Conservation (phyloP, 2,888 invertebrate genomes). For the Ptycholaimellus sp. region DNA sequence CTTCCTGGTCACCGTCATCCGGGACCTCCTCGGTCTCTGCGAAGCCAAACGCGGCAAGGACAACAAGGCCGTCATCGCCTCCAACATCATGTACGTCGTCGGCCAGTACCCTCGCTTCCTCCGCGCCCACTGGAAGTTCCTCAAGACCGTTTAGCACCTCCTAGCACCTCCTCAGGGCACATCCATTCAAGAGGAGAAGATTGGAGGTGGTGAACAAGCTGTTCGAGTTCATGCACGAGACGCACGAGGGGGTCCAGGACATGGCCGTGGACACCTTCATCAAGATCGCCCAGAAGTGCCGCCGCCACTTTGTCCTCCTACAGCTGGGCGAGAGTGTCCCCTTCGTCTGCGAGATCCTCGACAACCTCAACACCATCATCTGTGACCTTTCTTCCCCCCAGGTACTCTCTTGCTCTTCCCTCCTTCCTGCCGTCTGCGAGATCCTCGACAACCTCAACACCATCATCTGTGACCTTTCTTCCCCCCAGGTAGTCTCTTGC, state of each 20-base stretch:
- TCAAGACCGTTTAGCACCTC: conserved; percentile 74
- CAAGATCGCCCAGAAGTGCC: conserved; percentile 92
- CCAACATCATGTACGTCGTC: conserved; percentile 98
- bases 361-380: conserved; percentile 82
- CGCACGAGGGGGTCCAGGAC: conserved; percentile 97
- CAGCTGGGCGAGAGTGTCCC: conserved; percentile 88
- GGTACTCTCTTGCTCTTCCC: conserved; percentile 33
- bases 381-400: conserved; percentile 95
- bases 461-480: no score
- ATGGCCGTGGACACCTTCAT: conserved; percentile 99
- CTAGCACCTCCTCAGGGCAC: neutral
- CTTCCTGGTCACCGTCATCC: conserved; percentile 86
- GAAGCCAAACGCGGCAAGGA: conserved; percentile 97
- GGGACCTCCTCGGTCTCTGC: conserved; percentile 86
- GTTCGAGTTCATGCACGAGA: conserved; percentile 99
- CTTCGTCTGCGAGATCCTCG: conserved; percentile 92
- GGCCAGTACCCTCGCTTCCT: conserved; percentile 95
- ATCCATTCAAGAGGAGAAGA: neutral
- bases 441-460: no score
- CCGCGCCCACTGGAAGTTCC: conserved; percentile 96
- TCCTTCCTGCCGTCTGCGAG: no score
- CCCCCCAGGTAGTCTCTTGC: no score
- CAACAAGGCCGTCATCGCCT: conserved; percentile 97
- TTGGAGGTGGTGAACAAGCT: conserved; percentile 60
- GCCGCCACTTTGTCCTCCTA: conserved; percentile 71